phyloP scores from a whole-genome alignment of 1,140 invertebrate genomes.

The Archivesica marissinica region DNA sequence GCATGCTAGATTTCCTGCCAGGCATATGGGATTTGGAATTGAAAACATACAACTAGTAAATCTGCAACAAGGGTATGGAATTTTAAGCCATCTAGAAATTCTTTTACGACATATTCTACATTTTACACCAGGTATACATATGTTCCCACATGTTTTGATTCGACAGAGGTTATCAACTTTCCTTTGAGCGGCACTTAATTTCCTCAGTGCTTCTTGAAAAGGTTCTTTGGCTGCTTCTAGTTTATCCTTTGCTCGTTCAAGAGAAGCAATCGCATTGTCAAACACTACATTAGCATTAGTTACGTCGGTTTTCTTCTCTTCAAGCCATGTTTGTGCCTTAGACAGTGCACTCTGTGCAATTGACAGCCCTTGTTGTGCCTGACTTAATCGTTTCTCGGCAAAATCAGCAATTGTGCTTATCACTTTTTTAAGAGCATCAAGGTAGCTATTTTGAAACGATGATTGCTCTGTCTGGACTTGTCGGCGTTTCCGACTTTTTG shows the following conservation, averaged over 20 bases:
- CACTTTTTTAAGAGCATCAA: slow-evolving; percentile 22
- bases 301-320: slow-evolving; percentile 46
- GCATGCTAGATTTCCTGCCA: slow-evolving; percentile 51
- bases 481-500: neutral
- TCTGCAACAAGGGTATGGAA: slow-evolving; percentile 54
- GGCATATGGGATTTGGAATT: slow-evolving; percentile 52
- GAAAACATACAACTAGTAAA: slow-evolving; percentile 62
- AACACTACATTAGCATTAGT: slow-evolving; percentile 41
- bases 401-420: slow-evolving; percentile 1
- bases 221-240: slow-evolving; percentile 50
- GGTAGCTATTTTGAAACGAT: slow-evolving; percentile 50
- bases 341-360: slow-evolving; percentile 40
- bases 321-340: slow-evolving; percentile 38
- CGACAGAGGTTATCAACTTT: slow-evolving; percentile 57
- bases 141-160: slow-evolving; percentile 45
- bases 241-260: slow-evolving; percentile 38
- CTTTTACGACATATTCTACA: slow-evolving; percentile 41
- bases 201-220: slow-evolving; percentile 34
- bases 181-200: slow-evolving; percentile 47
- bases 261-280: slow-evolving; percentile 28
- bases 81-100: slow-evolving; percentile 19
- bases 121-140: slow-evolving; percentile 63
- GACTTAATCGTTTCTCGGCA: slow-evolving; percentile 1
- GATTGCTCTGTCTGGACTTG: neutral
- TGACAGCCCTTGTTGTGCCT: slow-evolving; percentile 10